Percentiles rank a stretch among this genome's conserved stretches.
phyloP scores from a whole-genome alignment of 2,113 vertebrate species.

The Phalacrocorax aristotelis region DNA sequence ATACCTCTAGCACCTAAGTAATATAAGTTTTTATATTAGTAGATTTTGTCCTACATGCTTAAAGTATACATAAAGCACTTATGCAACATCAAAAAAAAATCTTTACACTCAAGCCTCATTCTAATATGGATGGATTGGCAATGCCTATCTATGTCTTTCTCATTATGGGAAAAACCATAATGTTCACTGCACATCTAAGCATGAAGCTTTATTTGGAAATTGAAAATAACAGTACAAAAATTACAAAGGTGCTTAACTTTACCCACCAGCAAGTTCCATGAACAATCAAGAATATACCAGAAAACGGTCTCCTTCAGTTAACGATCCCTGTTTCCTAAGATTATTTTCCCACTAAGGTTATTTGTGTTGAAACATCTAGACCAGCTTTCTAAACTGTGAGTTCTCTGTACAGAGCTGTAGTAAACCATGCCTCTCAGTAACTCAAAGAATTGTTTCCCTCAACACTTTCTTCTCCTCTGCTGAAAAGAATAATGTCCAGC shows the following conservation, averaged over 20 bases:
- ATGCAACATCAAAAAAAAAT: neutral
- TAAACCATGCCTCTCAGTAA: neutral
- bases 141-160: neutral
- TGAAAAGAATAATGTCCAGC: neutral
- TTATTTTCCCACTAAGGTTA: neutral
- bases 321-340: neutral
- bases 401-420: neutral
- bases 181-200: neutral
- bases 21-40: neutral
- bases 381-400: neutral
- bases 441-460: neutral
- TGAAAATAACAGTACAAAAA: neutral
- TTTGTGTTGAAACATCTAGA: neutral
- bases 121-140: neutral
- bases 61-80: neutral
- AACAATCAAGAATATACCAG: neutral
- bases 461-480: neutral
- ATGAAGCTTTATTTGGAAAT: neutral
- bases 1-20: neutral
- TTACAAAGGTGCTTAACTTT: neutral
- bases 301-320: neutral
- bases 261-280: neutral
- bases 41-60: neutral
- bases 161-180: neutral
- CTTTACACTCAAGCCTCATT: neutral